Evolutionary conservation across 1,140 invertebrate species (phyloP), one percentile per base, ranked within the genome.

Genomic region (Drosophila arawakana): DNA sequence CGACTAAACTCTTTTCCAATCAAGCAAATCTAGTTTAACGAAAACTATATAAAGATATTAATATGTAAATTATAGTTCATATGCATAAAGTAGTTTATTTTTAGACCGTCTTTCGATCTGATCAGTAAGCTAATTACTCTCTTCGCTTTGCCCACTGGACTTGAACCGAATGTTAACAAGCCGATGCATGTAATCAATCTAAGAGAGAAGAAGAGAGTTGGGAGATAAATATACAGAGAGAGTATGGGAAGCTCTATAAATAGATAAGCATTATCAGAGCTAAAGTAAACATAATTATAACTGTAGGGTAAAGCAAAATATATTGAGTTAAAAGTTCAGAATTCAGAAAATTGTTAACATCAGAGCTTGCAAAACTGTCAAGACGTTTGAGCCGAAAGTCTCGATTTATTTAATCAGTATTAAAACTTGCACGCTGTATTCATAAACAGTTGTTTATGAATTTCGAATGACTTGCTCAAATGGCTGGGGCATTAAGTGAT

Each of bases 251-350:
- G 65, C 63, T 72, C 82, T 85, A 86, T 82, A 76, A 82, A 86
- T 73, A 73, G 55, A 43, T 81, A 78, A 63, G 47, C 74, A 81
- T 85, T 85, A 85, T 85, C 75, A 78, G 68, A 81, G 81, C 67
- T 61, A 69, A 71, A 85, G 81, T 81, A 60, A 61, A 25, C 43
- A 50, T 9, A 25, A 11, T 10, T 59, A 13, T 43, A n/a, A 13
- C 44, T 34, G 58, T 46, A 60, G 34, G 46, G 10, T 30, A 61
- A 55, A 61, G 57, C 55, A 61, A 61, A 61, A 68, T 41, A 65
- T n/a, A 10, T 1, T 37, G 7, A 37, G 35, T 37, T 37, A 37
- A 37, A 10, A 37, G 35, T 10, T 2, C 35, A 37, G 7, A 37
- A 10, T 43, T n/a, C 13, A 41, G 39, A 41, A 41, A 25, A 25